These are phyloP conservation scores for Echiichthys vipera DNA, from an alignment of 2,797 vertebrate species.

Conservation along the genomic window DNA sequence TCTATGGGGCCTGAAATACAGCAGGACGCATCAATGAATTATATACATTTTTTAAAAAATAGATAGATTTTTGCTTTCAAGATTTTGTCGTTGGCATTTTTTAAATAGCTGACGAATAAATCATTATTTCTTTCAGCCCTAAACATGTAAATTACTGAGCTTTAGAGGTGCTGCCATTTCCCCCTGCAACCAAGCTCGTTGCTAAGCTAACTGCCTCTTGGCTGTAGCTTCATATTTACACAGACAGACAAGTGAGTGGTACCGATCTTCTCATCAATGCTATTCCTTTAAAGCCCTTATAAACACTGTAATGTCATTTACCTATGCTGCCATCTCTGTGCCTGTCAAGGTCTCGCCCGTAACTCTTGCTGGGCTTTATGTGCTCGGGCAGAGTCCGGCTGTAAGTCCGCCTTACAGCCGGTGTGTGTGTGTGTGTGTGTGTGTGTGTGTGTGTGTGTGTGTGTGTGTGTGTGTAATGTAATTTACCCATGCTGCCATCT, in stretches of 20 bases:
- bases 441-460: no score
- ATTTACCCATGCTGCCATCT: conserved; percentile 73
- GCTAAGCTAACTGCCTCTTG: no score
- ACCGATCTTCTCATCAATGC: not conserved
- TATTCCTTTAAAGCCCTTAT: not conserved
- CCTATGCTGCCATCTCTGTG: conserved; percentile 71
- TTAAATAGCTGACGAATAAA: no score
- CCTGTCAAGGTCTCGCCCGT: conserved; percentile 77
- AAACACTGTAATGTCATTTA: conserved; percentile 8
- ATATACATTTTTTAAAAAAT: not conserved
- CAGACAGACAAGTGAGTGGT: not conserved
- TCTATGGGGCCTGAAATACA: conserved; percentile 75
- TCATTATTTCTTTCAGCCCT: no score
- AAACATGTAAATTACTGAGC: not conserved
- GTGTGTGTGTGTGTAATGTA: no score
- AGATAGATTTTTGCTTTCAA: no score
- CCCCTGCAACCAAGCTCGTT: not conserved
- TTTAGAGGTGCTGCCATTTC: not conserved
- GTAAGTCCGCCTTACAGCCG: conserved; percentile 88
- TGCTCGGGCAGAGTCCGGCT: conserved; percentile 86
- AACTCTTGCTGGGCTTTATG: conserved; percentile 84
- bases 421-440: no score
- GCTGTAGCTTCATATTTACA: not conserved
- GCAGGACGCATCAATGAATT: not conserved
- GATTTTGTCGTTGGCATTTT: no score